These are phyloP conservation scores for Thysanoteuthis rhombus DNA, from an alignment of 2,888 invertebrate species.

Conservation along the genomic window DNA sequence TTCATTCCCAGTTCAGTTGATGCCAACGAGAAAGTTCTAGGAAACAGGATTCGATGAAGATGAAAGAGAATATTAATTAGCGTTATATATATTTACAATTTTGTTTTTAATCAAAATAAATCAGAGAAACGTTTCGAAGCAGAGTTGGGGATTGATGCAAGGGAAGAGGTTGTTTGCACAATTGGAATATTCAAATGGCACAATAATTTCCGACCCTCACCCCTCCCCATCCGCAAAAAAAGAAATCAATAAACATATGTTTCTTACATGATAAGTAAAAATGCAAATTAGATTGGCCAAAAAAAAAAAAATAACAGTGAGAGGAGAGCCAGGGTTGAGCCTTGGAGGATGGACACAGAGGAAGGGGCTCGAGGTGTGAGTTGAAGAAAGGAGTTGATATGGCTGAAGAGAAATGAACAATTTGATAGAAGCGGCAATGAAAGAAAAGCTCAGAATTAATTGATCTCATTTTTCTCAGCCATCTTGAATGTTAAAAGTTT, in stretches of 20 bases:
- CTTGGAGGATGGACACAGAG: neutral
- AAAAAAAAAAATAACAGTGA: neutral
- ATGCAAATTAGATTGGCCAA: neutral
- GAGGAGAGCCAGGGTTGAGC: neutral
- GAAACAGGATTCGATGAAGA: neutral
- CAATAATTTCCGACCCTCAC: neutral
- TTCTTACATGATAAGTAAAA: neutral
- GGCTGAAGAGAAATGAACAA: neutral
- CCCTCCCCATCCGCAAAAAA: neutral
- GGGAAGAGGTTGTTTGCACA: neutral
- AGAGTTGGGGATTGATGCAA: neutral
- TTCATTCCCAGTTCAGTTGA: neutral
- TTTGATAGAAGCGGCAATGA: neutral
- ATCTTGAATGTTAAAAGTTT: neutral
- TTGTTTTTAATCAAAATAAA: neutral
- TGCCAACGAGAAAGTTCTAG: neutral
- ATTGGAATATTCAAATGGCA: neutral
- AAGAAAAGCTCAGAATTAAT: neutral
- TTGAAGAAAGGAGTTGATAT: neutral
- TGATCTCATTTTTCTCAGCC: neutral
- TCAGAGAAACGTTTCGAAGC: neutral
- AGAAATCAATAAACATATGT: neutral
- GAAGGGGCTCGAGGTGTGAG: neutral
- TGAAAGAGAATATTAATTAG: neutral
- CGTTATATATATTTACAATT: neutral